Evolutionary conservation across 2,888 invertebrate species (phyloP).

Genomic region (Drosophila formosana): DNA sequence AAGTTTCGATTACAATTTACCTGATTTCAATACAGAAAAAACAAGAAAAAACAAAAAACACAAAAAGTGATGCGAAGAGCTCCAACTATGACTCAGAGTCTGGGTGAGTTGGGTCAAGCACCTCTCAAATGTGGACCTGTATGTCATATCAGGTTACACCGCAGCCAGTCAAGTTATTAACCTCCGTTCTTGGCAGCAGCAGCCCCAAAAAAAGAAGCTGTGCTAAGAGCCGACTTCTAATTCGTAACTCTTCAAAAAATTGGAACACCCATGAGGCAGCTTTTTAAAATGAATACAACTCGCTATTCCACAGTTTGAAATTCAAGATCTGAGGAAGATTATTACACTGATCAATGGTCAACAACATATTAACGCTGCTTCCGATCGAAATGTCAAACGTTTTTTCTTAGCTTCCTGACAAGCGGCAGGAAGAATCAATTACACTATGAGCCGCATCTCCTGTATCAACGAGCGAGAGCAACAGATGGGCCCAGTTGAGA

Average conservation of each 20-base stretch:
- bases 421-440: constrained; percentile 68
- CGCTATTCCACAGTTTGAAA: constrained; percentile 34
- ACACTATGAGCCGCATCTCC: constrained; percentile 56
- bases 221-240: not conserved
- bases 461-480: constrained; percentile 54
- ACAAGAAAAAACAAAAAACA: not conserved
- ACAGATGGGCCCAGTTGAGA: constrained; percentile 64
- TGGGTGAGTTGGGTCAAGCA: constrained; percentile 59
- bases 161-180: constrained; percentile 60
- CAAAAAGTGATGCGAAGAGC: not conserved
- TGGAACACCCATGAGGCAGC: constrained; percentile 28
- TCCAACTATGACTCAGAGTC: constrained; percentile 23
- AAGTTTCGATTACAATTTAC: constrained; percentile 13
- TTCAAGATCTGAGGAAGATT: constrained; percentile 71
- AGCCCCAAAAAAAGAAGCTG: constrained; percentile 28
- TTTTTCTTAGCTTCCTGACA: constrained; percentile 68
- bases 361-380: constrained; percentile 60
- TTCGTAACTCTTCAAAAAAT: not conserved
- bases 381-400: constrained; percentile 52
- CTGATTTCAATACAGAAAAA: constrained; percentile 4
- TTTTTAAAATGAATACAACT: not conserved
- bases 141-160: constrained; percentile 60
- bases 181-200: constrained; percentile 29
- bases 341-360: constrained; percentile 72
- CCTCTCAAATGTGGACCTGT: constrained; percentile 48